Evolutionary conservation across 2,888 invertebrate species (phyloP).

Genomic region (Lampropteryx suffumata): DNA sequence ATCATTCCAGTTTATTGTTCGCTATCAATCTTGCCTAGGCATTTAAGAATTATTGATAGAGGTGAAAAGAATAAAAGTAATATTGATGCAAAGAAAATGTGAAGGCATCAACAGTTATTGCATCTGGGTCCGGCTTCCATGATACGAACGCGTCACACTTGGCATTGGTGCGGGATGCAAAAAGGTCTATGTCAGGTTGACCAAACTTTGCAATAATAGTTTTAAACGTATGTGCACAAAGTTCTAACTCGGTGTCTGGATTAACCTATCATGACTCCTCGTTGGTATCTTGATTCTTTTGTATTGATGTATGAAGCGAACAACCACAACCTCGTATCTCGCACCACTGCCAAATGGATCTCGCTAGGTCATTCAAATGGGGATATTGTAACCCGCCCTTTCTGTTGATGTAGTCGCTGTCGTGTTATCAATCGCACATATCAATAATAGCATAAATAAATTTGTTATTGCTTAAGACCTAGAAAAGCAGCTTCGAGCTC

Average conservation of each 20-base stretch:
- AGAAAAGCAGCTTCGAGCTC: background rate
- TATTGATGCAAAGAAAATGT: background rate
- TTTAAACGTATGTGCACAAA: background rate
- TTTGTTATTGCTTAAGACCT: background rate
- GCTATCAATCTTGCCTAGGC: background rate
- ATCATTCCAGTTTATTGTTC: background rate
- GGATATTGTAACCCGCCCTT: no score
- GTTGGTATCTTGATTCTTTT: background rate
- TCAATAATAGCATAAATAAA: no score
- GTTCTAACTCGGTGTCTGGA: background rate
- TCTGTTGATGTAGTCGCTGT: no score
- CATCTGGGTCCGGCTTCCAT: no score
- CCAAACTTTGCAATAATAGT: no score
- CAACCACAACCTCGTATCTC: background rate
- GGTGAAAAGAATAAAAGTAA: background rate
- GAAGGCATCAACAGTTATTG: background rate
- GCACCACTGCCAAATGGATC: background rate
- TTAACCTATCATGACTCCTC: background rate
- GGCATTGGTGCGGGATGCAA: no score
- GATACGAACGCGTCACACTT: background rate
- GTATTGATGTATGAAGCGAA: background rate
- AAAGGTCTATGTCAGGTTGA: no score
- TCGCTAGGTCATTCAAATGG: background rate
- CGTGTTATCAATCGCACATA: no score
- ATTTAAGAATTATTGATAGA: background rate